Base-by-base conservation (phyloP, 1,140 invertebrate genomes). In the Harlomillsia oculata region DNA sequence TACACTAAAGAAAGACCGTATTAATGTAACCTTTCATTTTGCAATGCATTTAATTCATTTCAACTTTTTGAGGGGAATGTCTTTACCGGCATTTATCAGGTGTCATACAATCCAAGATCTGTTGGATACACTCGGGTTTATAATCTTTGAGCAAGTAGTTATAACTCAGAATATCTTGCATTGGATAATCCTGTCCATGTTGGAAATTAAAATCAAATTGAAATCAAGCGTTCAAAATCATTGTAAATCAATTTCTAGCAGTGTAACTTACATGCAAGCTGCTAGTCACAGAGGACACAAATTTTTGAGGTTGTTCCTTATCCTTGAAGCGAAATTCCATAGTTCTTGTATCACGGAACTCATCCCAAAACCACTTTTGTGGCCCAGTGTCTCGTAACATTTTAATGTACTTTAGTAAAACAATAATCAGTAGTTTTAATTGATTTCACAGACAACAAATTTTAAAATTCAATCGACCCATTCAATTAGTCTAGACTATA, bases 311-410 rank as follows among this genome's bases (percentile, higher is more conserved):
- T 16, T 80, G 80, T 68, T 85, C 83, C 68, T 91, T 91, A 68
- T 97, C 94, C 68, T 89, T 90, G 72, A 93, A 96, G 16, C 83
- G 75, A 71, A 95, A 96, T 62, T 84, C 78, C 77, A 91, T 87
- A 23, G 79, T 76, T 52, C 80, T 78, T 2, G 94, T 80, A 63
- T 87, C 80, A 50, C 76, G 76, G 66, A 84, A 85, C 75, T 97
- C 93, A 65, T 94, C 80, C 72, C 89, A 93, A 63, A 97, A 83
- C 88, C 90, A 92, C 66, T 86, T 74, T 66, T 89, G 76, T 0
- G 90, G 82, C 6, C 83, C 84, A 53, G 81, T 74, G 30, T 77
- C 68, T 40, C 81, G 81, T 53, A 98, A 60, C 82, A 97, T 80
- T 60, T 83, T 80, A 34, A 98, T 77, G 72, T 97, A 97, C 79